Conservation (phyloP, 1,140 invertebrate genomes). For the Teleogryllus occipitalis region DNA sequence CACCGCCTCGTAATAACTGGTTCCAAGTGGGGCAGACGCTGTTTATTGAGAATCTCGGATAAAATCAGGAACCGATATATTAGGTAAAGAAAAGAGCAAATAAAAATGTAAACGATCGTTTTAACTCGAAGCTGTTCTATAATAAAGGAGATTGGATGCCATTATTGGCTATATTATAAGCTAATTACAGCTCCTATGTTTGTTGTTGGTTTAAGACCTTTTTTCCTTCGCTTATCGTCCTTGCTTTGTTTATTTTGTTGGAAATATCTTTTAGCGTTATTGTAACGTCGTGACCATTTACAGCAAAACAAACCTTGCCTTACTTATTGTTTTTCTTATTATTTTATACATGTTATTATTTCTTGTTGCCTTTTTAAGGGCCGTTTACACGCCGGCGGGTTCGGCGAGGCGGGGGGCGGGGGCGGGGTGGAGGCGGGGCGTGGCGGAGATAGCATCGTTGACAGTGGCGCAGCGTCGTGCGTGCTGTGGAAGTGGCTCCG, state of each 20-base stretch:
- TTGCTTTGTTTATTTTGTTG: background rate
- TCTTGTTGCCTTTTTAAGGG: background rate
- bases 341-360: constrained; percentile 6
- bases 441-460: too few species aligned
- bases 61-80: constrained; percentile 5
- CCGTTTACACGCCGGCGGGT: background rate
- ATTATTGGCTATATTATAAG: background rate
- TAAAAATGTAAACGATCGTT: background rate
- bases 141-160: constrained; percentile 4
- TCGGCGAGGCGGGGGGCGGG: background rate
- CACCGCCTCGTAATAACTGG: background rate
- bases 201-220: background rate
- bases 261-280: constrained; percentile 5
- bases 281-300: background rate
- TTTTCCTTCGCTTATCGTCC: background rate
- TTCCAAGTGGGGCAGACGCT: background rate
- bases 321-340: constrained; percentile 1
- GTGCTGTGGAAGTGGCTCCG: too few species aligned
- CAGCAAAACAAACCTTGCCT: background rate
- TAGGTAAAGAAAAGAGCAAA: constrained; percentile 1
- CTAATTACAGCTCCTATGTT: constrained; percentile 4
- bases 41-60: constrained; percentile 4
- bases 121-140: constrained; percentile 4
- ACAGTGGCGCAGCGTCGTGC: too few species aligned
- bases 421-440: too few species aligned